Evolutionary conservation across 2,888 invertebrate genomes (phyloP), one percentile per base, ranked within the genome.

Genomic region (Sesia apiformis): DNA sequence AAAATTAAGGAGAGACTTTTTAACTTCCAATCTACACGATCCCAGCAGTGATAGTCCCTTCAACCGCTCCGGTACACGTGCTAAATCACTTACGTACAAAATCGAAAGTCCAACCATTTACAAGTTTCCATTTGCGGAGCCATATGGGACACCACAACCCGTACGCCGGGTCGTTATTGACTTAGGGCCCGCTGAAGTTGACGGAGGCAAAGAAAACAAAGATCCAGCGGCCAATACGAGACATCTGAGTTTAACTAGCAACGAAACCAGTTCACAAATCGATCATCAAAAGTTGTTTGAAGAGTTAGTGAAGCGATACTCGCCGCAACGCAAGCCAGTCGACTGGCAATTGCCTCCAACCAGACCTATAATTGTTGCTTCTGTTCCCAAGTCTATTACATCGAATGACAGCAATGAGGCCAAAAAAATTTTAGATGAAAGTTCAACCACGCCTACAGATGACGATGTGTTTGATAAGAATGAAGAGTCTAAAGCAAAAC

Each of bases 111-210:
- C 86, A 38, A 90, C 85, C 65, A 68, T 89, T 59, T 84, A 81
- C 66, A 90, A 90, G 70, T 90, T 90, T 59, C 89, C 90, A 38
- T 90, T 90, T 62, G 88, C 89, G 51, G 90, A 90, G 60, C 90
- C 89, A 40, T 90, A 84, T 58, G 66, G 78, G 7, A 85, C 89
- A n/a, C 90, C 90, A 41, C 80, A 86, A 8, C 81, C 87, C n/a
- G 73, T 72, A 41, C 80, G 89, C 4, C 73, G 72, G 60, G 75
- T 88, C 8, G 56, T 81, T 40, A 69, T 89, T 4, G 81, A 86
- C 57, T 65, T 87, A 5, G 84, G 78, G 7, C 63, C 79, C 0
- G 57, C 74, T 0, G 78, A 79, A 60, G 67, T 70, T 43, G 75
- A 78, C 40, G 73, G 72, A 5, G 72, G 70, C n/a, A 84, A 86